Base-by-base conservation (phyloP, 1,140 invertebrate species). In the Gryllus bimaculatus region DNA sequence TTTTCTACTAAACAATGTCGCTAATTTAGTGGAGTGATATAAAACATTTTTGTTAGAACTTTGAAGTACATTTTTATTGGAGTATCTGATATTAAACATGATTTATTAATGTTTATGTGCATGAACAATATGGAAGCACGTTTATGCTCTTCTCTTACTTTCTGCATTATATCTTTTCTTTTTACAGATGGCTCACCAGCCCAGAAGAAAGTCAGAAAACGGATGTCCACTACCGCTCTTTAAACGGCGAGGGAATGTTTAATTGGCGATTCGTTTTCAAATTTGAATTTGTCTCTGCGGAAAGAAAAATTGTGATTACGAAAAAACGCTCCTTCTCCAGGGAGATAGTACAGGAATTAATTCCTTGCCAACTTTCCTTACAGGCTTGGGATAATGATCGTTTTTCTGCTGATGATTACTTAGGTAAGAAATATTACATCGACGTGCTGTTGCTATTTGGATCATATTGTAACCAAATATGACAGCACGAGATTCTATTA, bases 191-290 rank as follows among this genome's bases (percentile, higher is more conserved):
- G 94, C 88, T 96, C 73, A 88, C 90, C 79, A 90, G 91, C 49
- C 86, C 86, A 8, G 89, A 92, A 74, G 89, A 94, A 81, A 85
- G 88, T 75, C 95, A 96, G 85, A 88, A 88, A 47, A 96, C 95
- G 6, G 95, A 96, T 86, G 88, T 96, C 77, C 95, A 96, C 87
- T 92, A 90, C 83, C 90, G 92, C 79, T 95, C 93, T 8, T 82
- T 93, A 48, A 92, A 89, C 1, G 94, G 95, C 0, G 93, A 95
- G 82, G 94, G 93, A 0, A 93, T 93, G 83, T 97, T 97, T 86
- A 97, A 97, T 85, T 97, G 95, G 95, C 86, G 95, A 83, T 96
- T 97, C 87, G 87, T 96, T 73, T 97, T 95, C 83, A 89, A 88
- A 12, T 92, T 97, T 82, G 90, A 91, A 76, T 97, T 96, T 85